A percentile compares a stretch with the other conserved stretches of the same genome.
These are phyloP conservation scores for Myodes glareolus DNA, from an alignment of 2,113 vertebrate species.

Conservation along the genomic window DNA sequence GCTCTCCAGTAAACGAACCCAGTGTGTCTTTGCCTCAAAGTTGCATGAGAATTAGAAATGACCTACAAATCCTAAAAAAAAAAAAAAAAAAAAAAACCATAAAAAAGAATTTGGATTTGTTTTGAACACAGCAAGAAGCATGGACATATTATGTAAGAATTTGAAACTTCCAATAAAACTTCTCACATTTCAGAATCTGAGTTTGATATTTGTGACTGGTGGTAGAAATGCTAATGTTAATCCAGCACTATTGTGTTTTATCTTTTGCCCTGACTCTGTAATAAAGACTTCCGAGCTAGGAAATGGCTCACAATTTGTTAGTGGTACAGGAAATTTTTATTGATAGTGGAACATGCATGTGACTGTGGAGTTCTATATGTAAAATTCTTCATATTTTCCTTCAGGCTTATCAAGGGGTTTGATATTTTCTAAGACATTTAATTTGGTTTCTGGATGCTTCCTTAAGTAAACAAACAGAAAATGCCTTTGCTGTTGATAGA, in stretches of 20 bases:
- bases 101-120: not conserved
- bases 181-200: slow-evolving; percentile 2
- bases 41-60: not conserved
- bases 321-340: not conserved
- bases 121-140: not conserved
- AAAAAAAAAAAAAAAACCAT: not conserved
- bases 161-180: not conserved
- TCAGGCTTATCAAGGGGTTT: slow-evolving; percentile 15
- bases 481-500: slow-evolving; percentile 13
- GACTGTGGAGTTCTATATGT: not conserved
- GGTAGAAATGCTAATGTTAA: not conserved
- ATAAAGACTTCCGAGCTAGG: not conserved
- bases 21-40: not conserved
- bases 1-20: slow-evolving; percentile 16
- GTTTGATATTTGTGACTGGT: not conserved
- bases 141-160: not conserved
- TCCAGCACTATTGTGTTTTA: not conserved
- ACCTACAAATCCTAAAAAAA: not conserved
- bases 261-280: not conserved
- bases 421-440: slow-evolving; percentile 30
- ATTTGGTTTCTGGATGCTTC: slow-evolving; percentile 33
- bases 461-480: slow-evolving; percentile 21
- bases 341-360: not conserved
- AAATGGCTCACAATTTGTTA: not conserved
- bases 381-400: slow-evolving; percentile 36